A percentile compares a stretch with the other conserved stretches of the same genome.
Conservation (phyloP, 2,888 invertebrate species). For the Caenorhabditis angaria region DNA sequence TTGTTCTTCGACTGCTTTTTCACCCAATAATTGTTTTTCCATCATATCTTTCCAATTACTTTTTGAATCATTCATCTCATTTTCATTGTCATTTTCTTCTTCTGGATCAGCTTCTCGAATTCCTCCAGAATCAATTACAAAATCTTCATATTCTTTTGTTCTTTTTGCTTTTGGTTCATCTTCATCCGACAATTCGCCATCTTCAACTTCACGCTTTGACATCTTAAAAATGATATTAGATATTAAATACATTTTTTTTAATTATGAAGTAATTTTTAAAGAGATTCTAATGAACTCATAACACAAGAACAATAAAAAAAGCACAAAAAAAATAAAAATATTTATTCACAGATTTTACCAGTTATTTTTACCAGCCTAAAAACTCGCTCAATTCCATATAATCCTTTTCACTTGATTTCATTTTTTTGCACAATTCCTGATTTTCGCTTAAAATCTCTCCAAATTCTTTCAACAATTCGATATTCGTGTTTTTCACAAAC, state of each 20-base stretch:
- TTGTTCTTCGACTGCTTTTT: not conserved
- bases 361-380: not conserved
- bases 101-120: not conserved
- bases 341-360: not conserved
- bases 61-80: not conserved
- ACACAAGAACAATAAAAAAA: not conserved
- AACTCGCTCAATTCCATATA: not conserved
- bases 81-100: not conserved
- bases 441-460: not conserved
- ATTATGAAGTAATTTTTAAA: too few relatives aligned
- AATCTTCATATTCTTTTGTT: conserved; percentile 10
- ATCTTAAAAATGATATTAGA: conserved; percentile 5
- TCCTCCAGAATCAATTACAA: conserved; percentile 17
- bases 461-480: not conserved
- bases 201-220: conserved; percentile 17
- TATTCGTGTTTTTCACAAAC: not conserved
- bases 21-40: conserved; percentile 18
- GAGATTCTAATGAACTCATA: too few relatives aligned
- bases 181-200: conserved; percentile 25
- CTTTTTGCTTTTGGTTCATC: conserved; percentile 13
- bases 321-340: not conserved
- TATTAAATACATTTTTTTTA: not conserved
- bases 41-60: conserved; percentile 18
- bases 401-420: not conserved
- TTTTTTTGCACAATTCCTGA: not conserved